These are phyloP conservation scores for Masticophis lateralis DNA, from an alignment of 2,797 vertebrate species.

Conservation along the genomic window DNA sequence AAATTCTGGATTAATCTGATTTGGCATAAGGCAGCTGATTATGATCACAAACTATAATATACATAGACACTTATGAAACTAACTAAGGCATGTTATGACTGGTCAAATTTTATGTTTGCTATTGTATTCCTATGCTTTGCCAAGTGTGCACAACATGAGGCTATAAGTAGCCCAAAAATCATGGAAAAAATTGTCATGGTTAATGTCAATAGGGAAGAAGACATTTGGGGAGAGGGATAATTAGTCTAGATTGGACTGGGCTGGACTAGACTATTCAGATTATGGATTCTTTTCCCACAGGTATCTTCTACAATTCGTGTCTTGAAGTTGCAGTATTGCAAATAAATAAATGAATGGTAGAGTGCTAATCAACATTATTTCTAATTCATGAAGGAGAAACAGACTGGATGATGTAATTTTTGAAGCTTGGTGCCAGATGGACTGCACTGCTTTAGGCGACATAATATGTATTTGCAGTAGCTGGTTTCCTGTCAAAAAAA, in stretches of 20 bases:
- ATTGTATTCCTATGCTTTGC: neutral
- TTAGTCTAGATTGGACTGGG: neutral
- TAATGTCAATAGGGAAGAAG: neutral
- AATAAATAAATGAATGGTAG: neutral
- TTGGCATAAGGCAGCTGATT: neutral
- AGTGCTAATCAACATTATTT: constrained; percentile 5
- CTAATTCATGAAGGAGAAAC: constrained; percentile 21
- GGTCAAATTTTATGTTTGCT: neutral
- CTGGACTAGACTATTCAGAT: neutral
- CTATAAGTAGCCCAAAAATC: neutral
- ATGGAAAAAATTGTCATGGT: neutral
- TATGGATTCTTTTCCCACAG: neutral
- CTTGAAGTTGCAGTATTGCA: neutral
- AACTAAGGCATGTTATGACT: neutral
- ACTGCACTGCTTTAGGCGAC: neutral
- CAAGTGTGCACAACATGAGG: neutral
- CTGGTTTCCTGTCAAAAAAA: constrained; percentile 9
- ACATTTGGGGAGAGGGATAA: neutral
- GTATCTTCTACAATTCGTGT: neutral
- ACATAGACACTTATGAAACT: neutral
- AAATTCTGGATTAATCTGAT: neutral
- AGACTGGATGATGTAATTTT: neutral
- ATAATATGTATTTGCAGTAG: constrained; percentile 20
- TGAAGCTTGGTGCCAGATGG: neutral
- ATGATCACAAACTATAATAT: neutral